Evolutionary conservation across 2,797 vertebrate species (phyloP), one percentile per base, ranked within the genome.

Genomic region (Huso huso): DNA sequence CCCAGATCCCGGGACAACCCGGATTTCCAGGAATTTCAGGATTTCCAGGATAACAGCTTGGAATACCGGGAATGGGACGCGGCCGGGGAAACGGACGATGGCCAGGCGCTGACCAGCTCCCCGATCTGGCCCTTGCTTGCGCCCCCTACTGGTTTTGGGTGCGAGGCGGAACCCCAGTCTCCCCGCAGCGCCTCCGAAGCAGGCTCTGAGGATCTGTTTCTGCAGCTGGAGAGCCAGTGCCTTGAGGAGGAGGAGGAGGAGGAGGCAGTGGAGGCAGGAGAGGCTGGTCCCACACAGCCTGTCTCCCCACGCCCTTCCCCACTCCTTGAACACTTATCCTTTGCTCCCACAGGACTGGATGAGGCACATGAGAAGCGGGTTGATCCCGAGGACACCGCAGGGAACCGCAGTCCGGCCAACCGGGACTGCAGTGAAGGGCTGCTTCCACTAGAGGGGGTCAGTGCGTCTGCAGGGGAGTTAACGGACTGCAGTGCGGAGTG

Each of bases 221-320:
- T 91, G 3, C 85, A 89, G 66, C 78, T 91, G 58, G 90, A 91
- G 71, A 87, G 83, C 70, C 90, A 89, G 53, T 91, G 89, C 77
- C 72, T 78, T 66, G 84, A 85, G 48, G 84, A 87, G 18, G 85
- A 11, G 61, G 66, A 66, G 23, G 67, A 71, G 57, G 15, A n/a
- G 69, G 68, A 1, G 74, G n/a, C 77, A 10, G 78, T 74, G 49
- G 79, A 81, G 48, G 81, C 85, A 50, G 79, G 86, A 67, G 72
- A 58, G 48, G 85, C 79, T 71, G 4, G 4, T 37, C 23, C 23
- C 23, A 37, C 23, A 37, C 23, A 37, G 23, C 23, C 23, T 37
- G 23, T 2, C 23, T 18, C 15, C 15, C 15, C 15, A 18, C 15
- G 1, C 15, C 15, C 15, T 18, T 37, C 23, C 23, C 61, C 10